These are phyloP conservation scores for Nasonia oneida DNA, from an alignment of 2,888 invertebrate species.

Conservation along the genomic window DNA sequence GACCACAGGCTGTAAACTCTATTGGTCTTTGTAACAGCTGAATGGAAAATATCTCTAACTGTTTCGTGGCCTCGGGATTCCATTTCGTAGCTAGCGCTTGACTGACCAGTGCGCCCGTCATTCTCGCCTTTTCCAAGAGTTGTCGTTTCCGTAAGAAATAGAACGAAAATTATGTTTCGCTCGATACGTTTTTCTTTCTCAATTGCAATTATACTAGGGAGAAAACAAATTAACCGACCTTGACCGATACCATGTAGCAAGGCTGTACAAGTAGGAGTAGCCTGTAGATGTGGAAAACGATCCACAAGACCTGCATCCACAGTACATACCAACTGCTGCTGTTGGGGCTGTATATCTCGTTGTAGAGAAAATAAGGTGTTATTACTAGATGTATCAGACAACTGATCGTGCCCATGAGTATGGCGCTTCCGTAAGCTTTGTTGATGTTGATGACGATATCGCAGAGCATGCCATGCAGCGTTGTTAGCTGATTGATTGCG, in stretches of 20 bases:
- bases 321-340: slow-evolving; percentile 80
- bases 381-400: slow-evolving; percentile 83
- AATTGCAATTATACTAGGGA: background rate
- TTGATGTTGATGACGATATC: slow-evolving; percentile 81
- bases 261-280: slow-evolving; percentile 83
- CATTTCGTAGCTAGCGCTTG: slow-evolving; percentile 76
- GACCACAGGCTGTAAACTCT: slow-evolving; percentile 82
- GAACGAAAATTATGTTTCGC: background rate
- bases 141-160: background rate
- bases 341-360: slow-evolving; percentile 80
- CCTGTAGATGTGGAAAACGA: slow-evolving; percentile 81
- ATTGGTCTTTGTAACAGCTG: slow-evolving; percentile 82
- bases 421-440: slow-evolving; percentile 81
- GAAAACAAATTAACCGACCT: slow-evolving; percentile 76
- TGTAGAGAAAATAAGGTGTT: slow-evolving; percentile 83
- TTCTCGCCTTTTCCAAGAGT: slow-evolving; percentile 76
- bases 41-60: slow-evolving; percentile 82
- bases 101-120: slow-evolving; percentile 80
- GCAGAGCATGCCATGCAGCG: slow-evolving; percentile 81
- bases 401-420: slow-evolving; percentile 81
- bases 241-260: slow-evolving; percentile 81
- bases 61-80: slow-evolving; percentile 77
- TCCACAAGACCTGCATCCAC: slow-evolving; percentile 82
- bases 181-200: background rate
- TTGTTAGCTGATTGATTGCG: slow-evolving; percentile 76